phyloP scores from a whole-genome alignment of 2,888 invertebrate genomes.

The Leistus spinibarbis region DNA sequence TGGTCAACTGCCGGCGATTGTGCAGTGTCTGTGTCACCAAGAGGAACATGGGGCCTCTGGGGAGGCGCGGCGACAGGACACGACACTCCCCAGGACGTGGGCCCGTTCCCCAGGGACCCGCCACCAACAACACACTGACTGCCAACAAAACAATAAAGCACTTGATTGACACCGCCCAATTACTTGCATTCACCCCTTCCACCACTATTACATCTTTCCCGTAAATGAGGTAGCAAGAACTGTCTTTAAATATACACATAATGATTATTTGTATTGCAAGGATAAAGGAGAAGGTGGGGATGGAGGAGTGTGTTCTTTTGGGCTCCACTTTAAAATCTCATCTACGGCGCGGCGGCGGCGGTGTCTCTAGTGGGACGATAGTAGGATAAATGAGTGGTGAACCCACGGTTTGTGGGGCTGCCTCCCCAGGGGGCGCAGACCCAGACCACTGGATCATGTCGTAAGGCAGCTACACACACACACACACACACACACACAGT shows the following conservation, averaged over 20 bases:
- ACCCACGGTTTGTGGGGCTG: slow-evolving; percentile 50
- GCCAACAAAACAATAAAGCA: slow-evolving; percentile 38
- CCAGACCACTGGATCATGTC: slow-evolving; percentile 50
- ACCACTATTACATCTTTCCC: not conserved
- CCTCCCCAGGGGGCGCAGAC: not conserved
- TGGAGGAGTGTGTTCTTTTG: too few species aligned
- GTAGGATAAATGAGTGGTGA: slow-evolving; percentile 52
- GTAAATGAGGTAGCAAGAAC: too few species aligned
- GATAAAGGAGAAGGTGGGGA: too few species aligned
- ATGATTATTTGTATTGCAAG: not conserved
- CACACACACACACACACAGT: not conserved
- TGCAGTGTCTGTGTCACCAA: slow-evolving; percentile 44
- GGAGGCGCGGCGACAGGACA: slow-evolving; percentile 39
- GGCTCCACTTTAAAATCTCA: not conserved
- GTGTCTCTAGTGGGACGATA: slow-evolving; percentile 42
- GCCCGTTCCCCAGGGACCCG: slow-evolving; percentile 49
- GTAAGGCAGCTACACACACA: too few species aligned
- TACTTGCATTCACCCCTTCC: slow-evolving; percentile 23
- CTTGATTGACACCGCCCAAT: slow-evolving; percentile 38
- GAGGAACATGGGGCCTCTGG: slow-evolving; percentile 35
- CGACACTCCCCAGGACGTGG: slow-evolving; percentile 17
- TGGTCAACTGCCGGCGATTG: slow-evolving; percentile 44
- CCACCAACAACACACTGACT: slow-evolving; percentile 44
- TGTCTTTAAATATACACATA: too few species aligned
- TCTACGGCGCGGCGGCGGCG: too few species aligned